These are phyloP conservation scores for Atherix ibis DNA, from an alignment of 2,888 invertebrate genomes.

Conservation along the genomic window DNA sequence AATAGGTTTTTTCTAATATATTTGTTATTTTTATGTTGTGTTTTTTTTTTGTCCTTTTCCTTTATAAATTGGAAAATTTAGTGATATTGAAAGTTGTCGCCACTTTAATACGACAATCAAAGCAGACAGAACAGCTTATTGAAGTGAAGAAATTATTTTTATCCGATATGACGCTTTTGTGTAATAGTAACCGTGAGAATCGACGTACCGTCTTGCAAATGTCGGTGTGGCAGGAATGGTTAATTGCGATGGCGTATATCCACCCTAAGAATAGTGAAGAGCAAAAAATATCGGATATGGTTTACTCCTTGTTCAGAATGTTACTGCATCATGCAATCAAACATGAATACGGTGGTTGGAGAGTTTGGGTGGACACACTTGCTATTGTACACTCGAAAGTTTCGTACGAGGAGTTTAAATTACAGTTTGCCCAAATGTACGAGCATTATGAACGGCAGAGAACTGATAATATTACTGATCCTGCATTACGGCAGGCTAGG, in stretches of 20 bases:
- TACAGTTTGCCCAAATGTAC: constrained; percentile 95
- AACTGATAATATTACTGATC: constrained; percentile 90
- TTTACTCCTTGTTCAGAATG: constrained; percentile 94
- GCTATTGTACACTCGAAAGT: constrained; percentile 99
- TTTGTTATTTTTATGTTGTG: too few relatives aligned
- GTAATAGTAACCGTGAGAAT: constrained; percentile 95
- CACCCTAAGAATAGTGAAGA: constrained; percentile 91
- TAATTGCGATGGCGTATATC: constrained; percentile 96
- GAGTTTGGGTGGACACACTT: constrained; percentile 98
- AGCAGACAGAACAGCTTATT: constrained; percentile 76
- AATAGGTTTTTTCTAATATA: too few relatives aligned
- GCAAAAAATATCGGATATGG: constrained; percentile 94
- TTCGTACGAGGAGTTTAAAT: constrained; percentile 93
- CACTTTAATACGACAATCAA: constrained; percentile 89
- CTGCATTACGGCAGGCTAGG: constrained; percentile 76
- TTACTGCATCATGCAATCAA: constrained; percentile 97
- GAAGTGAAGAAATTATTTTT: constrained; percentile 94
- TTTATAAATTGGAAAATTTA: too few relatives aligned
- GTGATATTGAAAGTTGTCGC: constrained; percentile 99
- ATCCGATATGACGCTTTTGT: constrained; percentile 94
- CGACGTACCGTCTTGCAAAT: constrained; percentile 93
- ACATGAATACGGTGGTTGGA: constrained; percentile 98
- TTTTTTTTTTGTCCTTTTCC: too few relatives aligned
- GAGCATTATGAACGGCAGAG: constrained; percentile 88
- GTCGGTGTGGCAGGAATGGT: constrained; percentile 99